phyloP scores from a whole-genome alignment of 2,797 vertebrate genomes.

The Cyprinodon diabolis region DNA sequence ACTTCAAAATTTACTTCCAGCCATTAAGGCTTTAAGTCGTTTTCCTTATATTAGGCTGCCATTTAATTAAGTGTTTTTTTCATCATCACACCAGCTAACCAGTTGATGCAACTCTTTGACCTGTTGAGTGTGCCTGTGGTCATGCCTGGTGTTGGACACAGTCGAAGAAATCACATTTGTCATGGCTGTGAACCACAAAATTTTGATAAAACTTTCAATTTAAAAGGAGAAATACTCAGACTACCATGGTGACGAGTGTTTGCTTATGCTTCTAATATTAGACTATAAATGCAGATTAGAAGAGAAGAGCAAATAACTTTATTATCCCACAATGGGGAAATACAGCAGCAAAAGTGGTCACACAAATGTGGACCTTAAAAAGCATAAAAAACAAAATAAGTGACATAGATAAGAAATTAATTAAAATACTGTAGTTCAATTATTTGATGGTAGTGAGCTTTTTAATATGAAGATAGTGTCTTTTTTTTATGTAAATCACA shows the following conservation, averaged over 20 bases:
- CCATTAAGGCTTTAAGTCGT: constrained; percentile 23
- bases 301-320: no score
- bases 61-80: constrained; percentile 31
- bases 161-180: constrained; percentile 32
- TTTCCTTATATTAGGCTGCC: constrained; percentile 16
- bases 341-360: no score
- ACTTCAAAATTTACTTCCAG: constrained; percentile 4
- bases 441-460: constrained; percentile 9
- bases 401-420: no score
- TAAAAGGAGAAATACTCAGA: constrained; percentile 45
- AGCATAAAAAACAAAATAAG: no score
- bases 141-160: constrained; percentile 49
- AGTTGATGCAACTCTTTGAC: constrained; percentile 37
- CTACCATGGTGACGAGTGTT: constrained; percentile 45
- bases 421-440: not conserved
- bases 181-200: constrained; percentile 32
- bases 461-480: not conserved
- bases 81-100: constrained; percentile 39
- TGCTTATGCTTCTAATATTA: constrained; percentile 9
- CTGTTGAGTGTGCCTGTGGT: constrained; percentile 26
- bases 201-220: constrained; percentile 46
- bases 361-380: no score
- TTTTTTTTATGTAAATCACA: not conserved
- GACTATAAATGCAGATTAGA: not conserved
- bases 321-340: no score